Base-by-base conservation (phyloP, 2,888 invertebrate genomes). In the Hemistola chrysoprasaria region DNA sequence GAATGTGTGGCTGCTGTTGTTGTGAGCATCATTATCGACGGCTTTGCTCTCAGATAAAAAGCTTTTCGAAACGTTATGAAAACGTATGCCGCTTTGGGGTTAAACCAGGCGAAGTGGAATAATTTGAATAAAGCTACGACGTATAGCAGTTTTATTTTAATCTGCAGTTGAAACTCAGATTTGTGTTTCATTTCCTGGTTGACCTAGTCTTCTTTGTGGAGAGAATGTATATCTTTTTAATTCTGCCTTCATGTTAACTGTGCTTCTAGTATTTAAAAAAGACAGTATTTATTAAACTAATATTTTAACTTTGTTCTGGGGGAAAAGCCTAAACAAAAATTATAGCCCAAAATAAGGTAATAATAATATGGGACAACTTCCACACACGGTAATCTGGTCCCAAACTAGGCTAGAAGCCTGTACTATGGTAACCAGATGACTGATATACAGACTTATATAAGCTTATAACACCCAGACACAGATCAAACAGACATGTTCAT, bases 21-120 rank as follows among this genome's bases (percentile, higher is more conserved):
- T 62, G 59, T 61, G 62, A 74, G 71, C 72, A 72, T 85, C 82
- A 85, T 85, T 85, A 87, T 83, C 69, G 71, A 72, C 71, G 78
- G 81, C 71, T 83, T 82, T 76, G 65, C 63, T 56, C 55, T 56
- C 50, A 73, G 75, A 79, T 80, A 80, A 80, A 81, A 80, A 75
- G 77, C 62, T 74, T 77, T 65, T 77, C 35, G 59, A 55, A 64
- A 63, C 63, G 61, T 71, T 71, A 69, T 72, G 61, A 72, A 81
- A 83, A 79, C 82, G 74, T 80, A 82, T 83, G 78, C 69, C 64
- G 65, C 67, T 73, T 69, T 73, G 61, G 63, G 71, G 72, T 74
- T 75, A 55, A 71, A 61, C 56, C 55, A 61, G 62, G 62, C 65
- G 69, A 59, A 59, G 65, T 62, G 64, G 61, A 69, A 68, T 55